Evolutionary conservation across 2,797 vertebrate species (phyloP), one percentile per base, ranked within the genome.

Genomic region (Yasuhikotakia modesta): DNA sequence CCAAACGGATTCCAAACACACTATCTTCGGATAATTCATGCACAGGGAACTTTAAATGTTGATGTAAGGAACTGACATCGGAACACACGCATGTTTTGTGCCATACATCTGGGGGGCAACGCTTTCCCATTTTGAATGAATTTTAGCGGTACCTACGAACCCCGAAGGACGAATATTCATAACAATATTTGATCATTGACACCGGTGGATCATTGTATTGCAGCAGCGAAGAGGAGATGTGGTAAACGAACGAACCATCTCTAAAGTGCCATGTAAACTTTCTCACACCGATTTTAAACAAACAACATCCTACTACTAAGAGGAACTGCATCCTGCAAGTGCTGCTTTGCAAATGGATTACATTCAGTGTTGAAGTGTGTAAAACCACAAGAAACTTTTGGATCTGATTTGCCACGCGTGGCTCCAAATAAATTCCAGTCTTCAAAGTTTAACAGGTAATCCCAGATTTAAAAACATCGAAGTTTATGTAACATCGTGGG

Each of bases 371-470:
- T 13, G 8, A 10, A 43, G 39, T 43, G 39, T 11, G 39, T 43
- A 11, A 43, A n/a, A 48, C 16, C 39, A 27, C 21, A 22, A 58
- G 8, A 35, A 50, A 69, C n/a, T 5, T 55, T 45, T 45, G 8
- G 22, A 55, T 55, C 32, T 68, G 74, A 69, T 32, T 46, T 32
- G 52, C 46, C 39, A 6, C 63, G 53, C 39, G 19, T 5, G 72
- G 17, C 30, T 35, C 60, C 19, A 43, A n/a, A 48, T 19, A n/a
- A 27, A 30, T 60, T 52, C 10, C 55, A 61, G 12, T 7, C 53
- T 76, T 60, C 65, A 19, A 66, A 46, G 60, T 52, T 77, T 55
- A 61, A 66, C 55, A 77, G 75, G 75, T 77, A 77, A 57, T 55
- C 3, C 52, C 5, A 39, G 3, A 24, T 65, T 52, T 53, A 35